phyloP scores from a whole-genome alignment of 2,888 invertebrate genomes.

The Phanerotoma sp. region DNA sequence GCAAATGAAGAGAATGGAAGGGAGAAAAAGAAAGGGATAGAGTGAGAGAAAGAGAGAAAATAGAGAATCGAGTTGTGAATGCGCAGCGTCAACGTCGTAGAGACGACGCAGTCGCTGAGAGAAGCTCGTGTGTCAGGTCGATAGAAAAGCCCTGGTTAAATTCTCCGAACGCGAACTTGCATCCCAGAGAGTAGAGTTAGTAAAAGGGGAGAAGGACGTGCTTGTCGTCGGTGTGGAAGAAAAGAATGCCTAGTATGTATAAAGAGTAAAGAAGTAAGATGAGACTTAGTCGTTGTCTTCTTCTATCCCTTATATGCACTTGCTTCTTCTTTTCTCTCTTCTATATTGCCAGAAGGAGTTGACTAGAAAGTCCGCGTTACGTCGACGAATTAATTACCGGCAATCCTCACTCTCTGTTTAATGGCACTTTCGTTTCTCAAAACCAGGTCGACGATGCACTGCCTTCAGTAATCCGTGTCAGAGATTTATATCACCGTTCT shows the following conservation, averaged over 20 bases:
- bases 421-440: slow-evolving; percentile 36
- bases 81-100: slow-evolving; percentile 51
- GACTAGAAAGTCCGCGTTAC: slow-evolving; percentile 29
- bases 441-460: slow-evolving; percentile 40
- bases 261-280: slow-evolving; percentile 18
- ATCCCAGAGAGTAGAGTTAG: not conserved
- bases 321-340: no score
- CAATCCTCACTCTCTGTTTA: slow-evolving; percentile 37
- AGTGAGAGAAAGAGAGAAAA: slow-evolving; percentile 15
- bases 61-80: slow-evolving; percentile 35
- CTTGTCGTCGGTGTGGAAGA: not conserved
- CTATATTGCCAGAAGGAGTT: not conserved
- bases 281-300: no score
- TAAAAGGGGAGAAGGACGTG: not conserved
- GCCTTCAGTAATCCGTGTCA: slow-evolving; percentile 13
- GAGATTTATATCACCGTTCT: slow-evolving; percentile 1
- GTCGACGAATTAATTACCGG: slow-evolving; percentile 49
- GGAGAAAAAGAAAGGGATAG: no score
- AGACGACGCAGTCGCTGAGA: slow-evolving; percentile 47
- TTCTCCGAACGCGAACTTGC: slow-evolving; percentile 34
- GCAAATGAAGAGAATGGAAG: no score
- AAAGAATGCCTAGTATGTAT: not conserved
- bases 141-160: slow-evolving; percentile 55
- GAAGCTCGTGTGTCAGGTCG: slow-evolving; percentile 50
- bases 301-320: no score